Percentiles rank a stretch among this genome's conserved stretches.
These are phyloP conservation scores for Stramonita haemastoma DNA, from an alignment of 2,888 invertebrate genomes.

Conservation along the genomic window DNA sequence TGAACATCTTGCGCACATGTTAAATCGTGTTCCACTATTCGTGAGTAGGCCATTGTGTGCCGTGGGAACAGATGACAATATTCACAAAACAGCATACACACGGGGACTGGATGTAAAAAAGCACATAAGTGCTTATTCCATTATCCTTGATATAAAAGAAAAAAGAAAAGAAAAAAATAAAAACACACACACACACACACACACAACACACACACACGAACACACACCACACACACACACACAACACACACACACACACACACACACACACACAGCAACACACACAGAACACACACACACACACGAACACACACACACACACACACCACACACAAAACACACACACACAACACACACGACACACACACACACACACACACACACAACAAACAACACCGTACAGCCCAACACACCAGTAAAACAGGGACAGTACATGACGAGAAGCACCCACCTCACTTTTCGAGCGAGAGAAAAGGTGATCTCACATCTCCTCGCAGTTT, in stretches of 20 bases:
- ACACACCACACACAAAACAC: not conserved
- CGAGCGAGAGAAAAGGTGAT: slow-evolving; percentile 66
- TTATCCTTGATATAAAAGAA: too few species aligned
- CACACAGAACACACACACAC: not conserved
- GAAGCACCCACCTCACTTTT: slow-evolving; percentile 68
- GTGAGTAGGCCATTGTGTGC: too few species aligned
- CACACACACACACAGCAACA: not conserved
- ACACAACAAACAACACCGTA: not conserved
- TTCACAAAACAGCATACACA: not conserved
- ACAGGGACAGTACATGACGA: not conserved
- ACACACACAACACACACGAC: too few species aligned
- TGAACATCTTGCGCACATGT: too few species aligned
- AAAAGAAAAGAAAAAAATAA: too few species aligned
- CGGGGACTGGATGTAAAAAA: too few species aligned
- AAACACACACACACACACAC: too few species aligned
- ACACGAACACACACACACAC: not conserved
- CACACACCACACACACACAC: not conserved
- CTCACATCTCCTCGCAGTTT: slow-evolving; percentile 64
- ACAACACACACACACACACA: not conserved
- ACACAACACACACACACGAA: not conserved
- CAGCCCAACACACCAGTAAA: not conserved
- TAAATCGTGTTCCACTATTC: too few species aligned
- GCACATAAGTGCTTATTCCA: too few species aligned
- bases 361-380: not conserved
- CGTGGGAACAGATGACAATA: too few species aligned